phyloP scores from a whole-genome alignment of 2,797 vertebrate genomes.

The Parambassis ranga region DNA sequence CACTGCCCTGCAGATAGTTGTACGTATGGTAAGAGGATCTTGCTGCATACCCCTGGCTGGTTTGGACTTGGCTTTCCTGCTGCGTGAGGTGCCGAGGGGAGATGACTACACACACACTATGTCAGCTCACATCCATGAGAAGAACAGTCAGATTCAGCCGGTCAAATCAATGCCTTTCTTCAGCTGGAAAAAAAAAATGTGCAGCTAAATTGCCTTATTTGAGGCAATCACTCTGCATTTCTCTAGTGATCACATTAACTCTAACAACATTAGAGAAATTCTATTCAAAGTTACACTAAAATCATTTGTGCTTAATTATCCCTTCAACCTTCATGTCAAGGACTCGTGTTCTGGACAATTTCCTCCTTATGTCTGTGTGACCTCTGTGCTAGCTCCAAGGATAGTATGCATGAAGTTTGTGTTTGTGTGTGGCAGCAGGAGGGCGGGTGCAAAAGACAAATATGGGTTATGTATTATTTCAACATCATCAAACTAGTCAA shows the following conservation, averaged over 20 bases:
- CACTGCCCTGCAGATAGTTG: constrained; percentile 8
- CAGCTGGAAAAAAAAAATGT: constrained; percentile 3
- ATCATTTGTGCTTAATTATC: constrained; percentile 18
- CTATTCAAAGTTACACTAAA: constrained; percentile 15
- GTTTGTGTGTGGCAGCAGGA: constrained; percentile 1
- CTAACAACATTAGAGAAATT: constrained; percentile 25
- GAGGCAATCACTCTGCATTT: constrained; percentile 29
- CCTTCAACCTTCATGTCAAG: not conserved
- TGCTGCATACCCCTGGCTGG: constrained; percentile 29
- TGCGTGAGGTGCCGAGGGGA: constrained; percentile 34
- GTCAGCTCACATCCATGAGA: constrained; percentile 32
- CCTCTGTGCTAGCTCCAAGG: not conserved
- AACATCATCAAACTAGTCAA: constrained; percentile 46
- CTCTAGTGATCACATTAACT: constrained; percentile 20
- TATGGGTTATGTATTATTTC: constrained; percentile 62
- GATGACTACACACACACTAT: not conserved
- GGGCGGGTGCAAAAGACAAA: constrained; percentile 22
- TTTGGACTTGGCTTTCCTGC: constrained; percentile 28
- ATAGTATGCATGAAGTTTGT: not conserved
- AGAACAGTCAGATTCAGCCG: constrained; percentile 7
- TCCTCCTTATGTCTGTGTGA: constrained; percentile 10
- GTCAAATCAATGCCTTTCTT: constrained; percentile 53
- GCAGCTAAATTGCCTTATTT: constrained; percentile 20
- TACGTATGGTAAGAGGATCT: constrained; percentile 32
- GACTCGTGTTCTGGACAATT: not conserved